Conservation (phyloP, 2,888 invertebrate species). For the Leptinotarsa haldemani region DNA sequence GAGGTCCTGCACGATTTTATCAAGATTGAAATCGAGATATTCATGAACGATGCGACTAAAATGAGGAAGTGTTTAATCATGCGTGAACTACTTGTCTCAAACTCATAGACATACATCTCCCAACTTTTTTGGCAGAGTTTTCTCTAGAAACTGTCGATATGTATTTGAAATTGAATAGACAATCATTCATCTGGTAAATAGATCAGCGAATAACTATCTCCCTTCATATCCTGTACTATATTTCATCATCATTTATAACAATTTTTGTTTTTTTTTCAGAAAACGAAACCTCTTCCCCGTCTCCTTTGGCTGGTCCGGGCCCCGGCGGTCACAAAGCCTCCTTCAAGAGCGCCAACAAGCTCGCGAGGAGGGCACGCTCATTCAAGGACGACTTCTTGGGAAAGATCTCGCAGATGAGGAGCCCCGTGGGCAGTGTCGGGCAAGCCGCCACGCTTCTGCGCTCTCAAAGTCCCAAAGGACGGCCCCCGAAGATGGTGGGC, state of each 20-base stretch:
- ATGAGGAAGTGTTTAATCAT: too few species aligned
- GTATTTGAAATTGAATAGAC: too few species aligned
- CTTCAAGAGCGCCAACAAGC: constrained; percentile 76
- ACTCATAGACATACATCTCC: too few species aligned
- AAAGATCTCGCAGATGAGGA: constrained; percentile 90
- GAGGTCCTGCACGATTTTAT: too few species aligned
- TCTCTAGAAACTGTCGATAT: too few species aligned
- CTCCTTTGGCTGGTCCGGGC: constrained; percentile 62
- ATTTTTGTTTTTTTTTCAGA: constrained; percentile 52
- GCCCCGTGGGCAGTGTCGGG: constrained; percentile 68
- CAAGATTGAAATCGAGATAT: too few species aligned
- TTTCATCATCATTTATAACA: not conserved
- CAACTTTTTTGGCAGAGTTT: too few species aligned
- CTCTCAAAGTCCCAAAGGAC: constrained; percentile 66
- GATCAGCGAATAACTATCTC: too few species aligned
- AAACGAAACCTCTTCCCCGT: constrained; percentile 57
- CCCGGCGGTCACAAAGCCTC: constrained; percentile 81
- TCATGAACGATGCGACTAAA: too few species aligned
- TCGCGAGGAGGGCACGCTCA: constrained; percentile 88
- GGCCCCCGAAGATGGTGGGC: constrained; percentile 48
- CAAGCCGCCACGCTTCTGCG: constrained; percentile 48
- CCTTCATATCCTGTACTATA: not conserved
- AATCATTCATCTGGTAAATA: too few species aligned
- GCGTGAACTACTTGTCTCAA: too few species aligned
- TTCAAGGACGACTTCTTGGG: constrained; percentile 92